Conservation (phyloP, 2,797 vertebrate species). For the Peromyscus nudipes region DNA sequence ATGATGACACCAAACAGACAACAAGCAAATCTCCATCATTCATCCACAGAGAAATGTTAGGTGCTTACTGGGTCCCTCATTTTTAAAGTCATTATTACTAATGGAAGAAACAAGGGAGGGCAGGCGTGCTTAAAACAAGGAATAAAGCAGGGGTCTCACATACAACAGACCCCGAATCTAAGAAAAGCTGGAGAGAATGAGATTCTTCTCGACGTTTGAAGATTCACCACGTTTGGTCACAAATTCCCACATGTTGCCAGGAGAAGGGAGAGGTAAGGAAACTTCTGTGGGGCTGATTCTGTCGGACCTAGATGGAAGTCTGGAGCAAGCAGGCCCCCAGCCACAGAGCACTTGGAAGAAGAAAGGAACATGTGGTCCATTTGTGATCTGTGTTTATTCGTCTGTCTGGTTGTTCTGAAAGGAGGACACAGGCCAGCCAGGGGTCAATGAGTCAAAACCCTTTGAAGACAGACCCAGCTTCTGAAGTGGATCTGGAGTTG, state of each 20-base stretch:
- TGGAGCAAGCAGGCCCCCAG: slow-evolving; percentile 44
- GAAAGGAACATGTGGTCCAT: slow-evolving; percentile 73
- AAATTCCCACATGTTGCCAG: background rate
- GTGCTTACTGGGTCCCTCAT: background rate
- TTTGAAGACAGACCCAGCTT: slow-evolving; percentile 82
- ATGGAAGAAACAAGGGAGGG: background rate
- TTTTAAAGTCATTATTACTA: background rate
- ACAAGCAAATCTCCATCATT: background rate
- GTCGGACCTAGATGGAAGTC: slow-evolving; percentile 18
- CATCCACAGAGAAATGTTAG: background rate
- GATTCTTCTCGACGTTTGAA: background rate
- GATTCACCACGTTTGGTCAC: background rate
- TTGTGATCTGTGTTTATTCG: slow-evolving; percentile 79
- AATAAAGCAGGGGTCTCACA: background rate
- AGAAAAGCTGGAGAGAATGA: background rate
- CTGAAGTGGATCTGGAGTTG: slow-evolving; percentile 69
- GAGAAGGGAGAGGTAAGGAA: background rate
- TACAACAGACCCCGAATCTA: background rate
- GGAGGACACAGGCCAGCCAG: slow-evolving; percentile 76
- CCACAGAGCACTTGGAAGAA: slow-evolving; percentile 72
- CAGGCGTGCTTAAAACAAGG: background rate
- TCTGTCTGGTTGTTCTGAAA: slow-evolving; percentile 78
- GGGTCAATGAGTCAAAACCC: slow-evolving; percentile 74
- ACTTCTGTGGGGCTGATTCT: background rate
- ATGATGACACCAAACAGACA: background rate